Conservation (phyloP, 2,113 vertebrate species). For the Sporophila hypoxantha region DNA sequence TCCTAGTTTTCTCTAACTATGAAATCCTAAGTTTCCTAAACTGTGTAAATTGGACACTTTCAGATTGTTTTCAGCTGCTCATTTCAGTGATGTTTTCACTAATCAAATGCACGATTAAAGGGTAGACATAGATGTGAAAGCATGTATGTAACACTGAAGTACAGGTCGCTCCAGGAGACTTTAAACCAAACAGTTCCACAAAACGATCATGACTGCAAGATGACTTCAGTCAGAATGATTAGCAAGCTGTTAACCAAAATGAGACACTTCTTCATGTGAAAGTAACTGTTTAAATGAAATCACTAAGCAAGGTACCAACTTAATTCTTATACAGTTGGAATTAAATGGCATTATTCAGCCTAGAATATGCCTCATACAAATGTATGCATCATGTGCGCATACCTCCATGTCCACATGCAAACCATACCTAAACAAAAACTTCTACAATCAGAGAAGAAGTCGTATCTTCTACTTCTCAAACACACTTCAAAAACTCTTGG, state of each 20-base stretch:
- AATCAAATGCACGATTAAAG: not conserved
- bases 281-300: not conserved
- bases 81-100: not conserved
- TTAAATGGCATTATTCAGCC: not conserved
- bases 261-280: not conserved
- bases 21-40: not conserved
- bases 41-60: not conserved
- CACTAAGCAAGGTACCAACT: not conserved
- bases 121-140: not conserved
- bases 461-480: not conserved
- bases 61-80: not conserved
- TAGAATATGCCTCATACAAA: not conserved
- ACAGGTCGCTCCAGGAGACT: not conserved
- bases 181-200: not conserved
- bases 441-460: not conserved
- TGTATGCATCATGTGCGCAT: fast-evolving
- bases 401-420: not conserved
- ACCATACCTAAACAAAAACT: not conserved
- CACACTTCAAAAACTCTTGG: not conserved
- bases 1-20: not conserved
- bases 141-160: not conserved
- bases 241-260: not conserved
- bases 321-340: not conserved
- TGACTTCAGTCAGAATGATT: not conserved
- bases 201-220: not conserved